phyloP scores from a whole-genome alignment of 37 sponge, comb jelly and placozoan genomes.

The Cliona cf. orientalis region DNA sequence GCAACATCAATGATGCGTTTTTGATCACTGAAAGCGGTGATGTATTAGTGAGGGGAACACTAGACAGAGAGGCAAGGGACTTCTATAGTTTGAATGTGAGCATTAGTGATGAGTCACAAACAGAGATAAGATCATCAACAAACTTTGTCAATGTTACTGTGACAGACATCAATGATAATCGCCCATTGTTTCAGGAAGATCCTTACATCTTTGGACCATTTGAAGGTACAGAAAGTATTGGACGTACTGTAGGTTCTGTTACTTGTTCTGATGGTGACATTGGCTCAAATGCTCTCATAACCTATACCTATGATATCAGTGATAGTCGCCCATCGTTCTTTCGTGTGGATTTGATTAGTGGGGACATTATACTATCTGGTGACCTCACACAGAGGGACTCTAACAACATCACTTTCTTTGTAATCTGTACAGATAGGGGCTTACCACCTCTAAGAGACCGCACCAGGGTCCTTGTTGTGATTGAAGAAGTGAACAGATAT shows the following conservation, averaged over 20 bases:
- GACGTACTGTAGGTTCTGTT: conserved; percentile 34
- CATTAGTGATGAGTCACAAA: conserved; percentile 42
- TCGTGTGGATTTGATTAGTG: conserved; percentile 26
- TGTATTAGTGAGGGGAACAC: conserved; percentile 32
- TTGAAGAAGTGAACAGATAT: conserved; percentile 41
- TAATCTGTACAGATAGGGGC: conserved; percentile 45
- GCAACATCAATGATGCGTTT: not conserved
- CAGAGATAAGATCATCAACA: not conserved
- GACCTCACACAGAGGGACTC: conserved; percentile 22
- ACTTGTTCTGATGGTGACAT: conserved; percentile 70
- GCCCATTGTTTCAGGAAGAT: conserved; percentile 36
- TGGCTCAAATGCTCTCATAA: conserved; percentile 43
- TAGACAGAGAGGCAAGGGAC: conserved; percentile 56
- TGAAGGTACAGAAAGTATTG: conserved; percentile 17
- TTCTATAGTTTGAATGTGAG: conserved; percentile 22
- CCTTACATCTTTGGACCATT: conserved; percentile 33
- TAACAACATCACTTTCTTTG: conserved; percentile 36
- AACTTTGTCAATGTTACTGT: conserved; percentile 32
- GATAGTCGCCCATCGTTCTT: conserved; percentile 5
- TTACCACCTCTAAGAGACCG: conserved; percentile 2
- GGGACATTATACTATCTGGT: conserved; percentile 27
- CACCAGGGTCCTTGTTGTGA: conserved; percentile 19
- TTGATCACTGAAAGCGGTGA: conserved; percentile 20
- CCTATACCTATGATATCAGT: conserved; percentile 19
- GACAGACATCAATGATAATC: conserved; percentile 74